Conservation (phyloP, 2,797 vertebrate genomes). For the Perodicticus potto region DNA sequence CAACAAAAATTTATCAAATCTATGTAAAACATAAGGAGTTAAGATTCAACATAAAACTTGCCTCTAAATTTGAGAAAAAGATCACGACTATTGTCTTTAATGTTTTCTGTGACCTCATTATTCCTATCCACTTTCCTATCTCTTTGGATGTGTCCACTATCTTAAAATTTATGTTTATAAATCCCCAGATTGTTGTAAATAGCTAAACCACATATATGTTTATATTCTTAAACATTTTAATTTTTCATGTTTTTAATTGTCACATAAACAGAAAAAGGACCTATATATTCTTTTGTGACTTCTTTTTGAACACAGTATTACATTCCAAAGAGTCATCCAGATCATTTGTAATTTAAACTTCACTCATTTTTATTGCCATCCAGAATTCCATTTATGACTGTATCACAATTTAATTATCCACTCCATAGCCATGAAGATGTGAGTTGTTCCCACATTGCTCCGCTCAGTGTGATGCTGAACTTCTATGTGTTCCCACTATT, state of each 20-base stretch:
- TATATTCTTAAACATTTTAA: neutral
- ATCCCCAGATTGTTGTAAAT: neutral
- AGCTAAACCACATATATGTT: neutral
- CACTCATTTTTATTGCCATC: neutral
- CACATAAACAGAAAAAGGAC: neutral
- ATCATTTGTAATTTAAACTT: neutral
- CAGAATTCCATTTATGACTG: neutral
- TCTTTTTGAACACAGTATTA: neutral
- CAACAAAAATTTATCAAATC: neutral
- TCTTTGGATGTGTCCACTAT: neutral
- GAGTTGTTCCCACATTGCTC: neutral
- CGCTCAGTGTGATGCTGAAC: neutral
- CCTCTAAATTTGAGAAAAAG: neutral
- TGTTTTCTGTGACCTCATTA: neutral
- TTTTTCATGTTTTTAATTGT: neutral
- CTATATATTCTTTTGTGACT: neutral
- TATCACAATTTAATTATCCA: too few relatives aligned
- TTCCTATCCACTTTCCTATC: neutral
- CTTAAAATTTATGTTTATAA: neutral
- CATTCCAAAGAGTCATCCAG: neutral
- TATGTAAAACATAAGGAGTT: neutral
- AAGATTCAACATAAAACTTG: neutral
- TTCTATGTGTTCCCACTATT: neutral
- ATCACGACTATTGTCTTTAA: neutral
- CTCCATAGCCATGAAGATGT: neutral